Evolutionary conservation across 2,797 vertebrate species (phyloP), one percentile per base, ranked within the genome.

Genomic region (Schizopygopsis malacanthus): DNA sequence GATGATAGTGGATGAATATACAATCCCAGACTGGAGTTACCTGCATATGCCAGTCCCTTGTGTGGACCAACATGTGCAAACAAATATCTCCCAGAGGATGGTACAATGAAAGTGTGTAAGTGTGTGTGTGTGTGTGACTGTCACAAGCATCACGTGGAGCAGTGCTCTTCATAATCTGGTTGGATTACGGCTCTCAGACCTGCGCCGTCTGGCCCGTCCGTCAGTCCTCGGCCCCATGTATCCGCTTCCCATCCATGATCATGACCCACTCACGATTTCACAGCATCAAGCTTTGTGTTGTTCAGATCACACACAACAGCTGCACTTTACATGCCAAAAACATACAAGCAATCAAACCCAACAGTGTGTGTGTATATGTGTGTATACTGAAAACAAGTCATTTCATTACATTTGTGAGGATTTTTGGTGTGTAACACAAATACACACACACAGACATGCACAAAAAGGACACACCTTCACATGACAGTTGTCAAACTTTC

Each of bases 151-250:
- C 88, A 89, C 87, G 86, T 89, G 90, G 86, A 76, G 75, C 80
- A 87, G 78, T 89, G 91, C 90, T 89, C 90, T 86, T 86, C 87
- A 90, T 94, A 93, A 95, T 94, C 93, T 89, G 76, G 54, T 15
- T 85, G 93, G 93, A 94, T 94, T 94, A 95, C 75, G 88, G 88
- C 85, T 61, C 86, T 90, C 90, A 93, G 59, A 90, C 91, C 87
- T 92, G 81, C 87, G 77, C 91, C 90, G 91, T 93, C 93, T 93
- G 94, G 88, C 88, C 83, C 90, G 25, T 92, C 83, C 82, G 87
- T 91, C 65, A 59, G 72, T 76, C 82, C 93, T 91, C 91, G 90
- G 89, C 91, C 91, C 92, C 86, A 84, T 88, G 89, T 52, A 76
- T 65, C 50, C 52, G 6, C 63, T 82, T 56, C 56, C 43, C 65